Base-by-base conservation (phyloP, 23 tunicate genomes). In the Halocynthia aurantium region DNA sequence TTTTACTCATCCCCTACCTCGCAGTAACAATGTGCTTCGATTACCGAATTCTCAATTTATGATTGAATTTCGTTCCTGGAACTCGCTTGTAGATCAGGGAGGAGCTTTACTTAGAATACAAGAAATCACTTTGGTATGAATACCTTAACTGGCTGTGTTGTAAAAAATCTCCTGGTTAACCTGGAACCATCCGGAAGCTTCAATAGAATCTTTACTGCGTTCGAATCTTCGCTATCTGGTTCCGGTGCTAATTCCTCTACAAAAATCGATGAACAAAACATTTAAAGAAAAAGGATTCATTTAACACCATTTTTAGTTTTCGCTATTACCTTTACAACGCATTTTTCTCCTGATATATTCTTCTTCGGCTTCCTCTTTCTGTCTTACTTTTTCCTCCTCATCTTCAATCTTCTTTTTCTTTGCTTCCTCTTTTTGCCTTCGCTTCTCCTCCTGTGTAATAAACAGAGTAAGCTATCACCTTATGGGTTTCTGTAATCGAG, bases 101-200 rank as follows among this genome's bases (percentile, higher is more conserved):
- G 4, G 44, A 31, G 44, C 2, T 31, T 4, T 31, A 31, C 44
- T 31, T 31, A 31, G 1, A 31, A 31, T 31, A 4, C 44, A 4
- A 31, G 44, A 4, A 31, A 31, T 31, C 44, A 31, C 44, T 31
- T 31, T 31, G 44, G 44, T 31, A 31, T 31, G 44, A 50, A 57
- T 66, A 89, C 96, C 83, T 80, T 89, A 15, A 84, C 87, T 6
- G 88, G 82, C 15, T 84, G 82, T 52, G 82, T 73, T 20, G 77
- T 44, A 49, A 67, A 56, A 75, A 89, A 89, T 20, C 76, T 81
- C 54, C 96, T 62, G 17, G 67, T 84, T 52, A 89, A 52, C 17
- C 96, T 50, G 20, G 85, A 64, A 44, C 96, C 96, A 80, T 84
- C 69, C 53, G 96, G 96, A 31, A 89, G 77, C 71, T 89, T 89